A percentile compares a stretch with the other conserved stretches of the same genome.
Conservation (phyloP, 2,888 invertebrate genomes). For the Thecocarcelia acutangulata region DNA sequence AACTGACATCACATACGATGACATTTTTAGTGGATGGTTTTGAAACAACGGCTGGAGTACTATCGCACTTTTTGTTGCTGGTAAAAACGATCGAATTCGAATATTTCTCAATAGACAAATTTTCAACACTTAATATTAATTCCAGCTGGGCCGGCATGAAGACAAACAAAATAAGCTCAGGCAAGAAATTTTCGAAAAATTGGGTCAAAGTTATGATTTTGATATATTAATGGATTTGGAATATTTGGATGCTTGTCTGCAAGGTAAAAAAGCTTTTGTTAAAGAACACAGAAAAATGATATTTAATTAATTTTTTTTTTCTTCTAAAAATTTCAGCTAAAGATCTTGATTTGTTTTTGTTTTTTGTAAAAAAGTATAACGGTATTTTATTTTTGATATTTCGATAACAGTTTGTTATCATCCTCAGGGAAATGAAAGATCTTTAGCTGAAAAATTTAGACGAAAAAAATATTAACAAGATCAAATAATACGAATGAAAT, state of each 20-base stretch:
- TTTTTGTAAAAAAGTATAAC: too few species aligned
- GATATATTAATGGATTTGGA: slow-evolving; percentile 75
- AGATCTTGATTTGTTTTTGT: too few species aligned
- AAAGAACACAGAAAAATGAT: neutral
- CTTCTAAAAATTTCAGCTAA: too few species aligned
- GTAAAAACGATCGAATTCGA: slow-evolving; percentile 67
- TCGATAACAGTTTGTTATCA: too few species aligned
- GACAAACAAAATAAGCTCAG: slow-evolving; percentile 73
- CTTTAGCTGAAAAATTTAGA: too few species aligned
- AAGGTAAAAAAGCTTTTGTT: slow-evolving; percentile 72
- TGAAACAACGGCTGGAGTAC: slow-evolving; percentile 76
- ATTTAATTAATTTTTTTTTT: slow-evolving; percentile 17
- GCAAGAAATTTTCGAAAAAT: slow-evolving; percentile 72
- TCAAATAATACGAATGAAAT: too few species aligned
- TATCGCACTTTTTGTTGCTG: slow-evolving; percentile 74
- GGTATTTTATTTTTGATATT: too few species aligned
- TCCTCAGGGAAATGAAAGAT: too few species aligned
- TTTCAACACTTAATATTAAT: neutral
- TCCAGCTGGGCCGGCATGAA: slow-evolving; percentile 74
- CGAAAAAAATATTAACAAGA: too few species aligned
- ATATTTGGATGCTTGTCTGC: slow-evolving; percentile 78
- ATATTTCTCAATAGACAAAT: neutral
- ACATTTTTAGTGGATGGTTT: slow-evolving; percentile 79
- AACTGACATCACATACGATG: slow-evolving; percentile 76
- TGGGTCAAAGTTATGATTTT: slow-evolving; percentile 72